phyloP scores from a whole-genome alignment of 2,797 vertebrate genomes.

The Eidolon dupreanum region DNA sequence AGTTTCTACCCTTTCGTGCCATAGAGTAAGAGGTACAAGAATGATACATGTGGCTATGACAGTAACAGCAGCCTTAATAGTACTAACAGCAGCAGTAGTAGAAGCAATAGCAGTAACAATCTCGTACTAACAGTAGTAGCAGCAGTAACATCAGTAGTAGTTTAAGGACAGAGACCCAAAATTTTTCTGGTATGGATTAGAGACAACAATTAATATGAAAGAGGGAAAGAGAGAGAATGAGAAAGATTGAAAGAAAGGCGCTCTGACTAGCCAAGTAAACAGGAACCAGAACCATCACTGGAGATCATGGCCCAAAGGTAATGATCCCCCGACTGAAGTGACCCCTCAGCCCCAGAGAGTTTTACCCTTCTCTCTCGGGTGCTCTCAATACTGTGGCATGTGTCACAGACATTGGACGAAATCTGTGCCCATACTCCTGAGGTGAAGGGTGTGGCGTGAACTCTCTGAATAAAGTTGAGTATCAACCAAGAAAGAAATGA shows the following conservation, averaged over 20 bases:
- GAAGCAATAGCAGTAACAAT: neutral
- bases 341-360: neutral
- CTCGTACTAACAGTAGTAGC: neutral
- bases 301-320: neutral
- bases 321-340: neutral
- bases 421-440: neutral
- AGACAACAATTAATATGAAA: neutral
- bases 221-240: neutral
- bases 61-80: neutral
- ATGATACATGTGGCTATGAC: neutral
- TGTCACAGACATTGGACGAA: neutral
- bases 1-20: neutral
- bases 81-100: neutral
- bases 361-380: neutral
- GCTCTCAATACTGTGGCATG: neutral
- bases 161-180: neutral
- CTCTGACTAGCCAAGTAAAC: neutral
- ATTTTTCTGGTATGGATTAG: neutral
- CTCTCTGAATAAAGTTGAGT: neutral
- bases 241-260: neutral
- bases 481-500: neutral
- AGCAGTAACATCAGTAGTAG: neutral
- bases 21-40: neutral
- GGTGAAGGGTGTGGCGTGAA: neutral
- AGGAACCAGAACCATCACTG: neutral